Base-by-base conservation (phyloP, 2,797 vertebrate species). In the Betta splendens region DNA sequence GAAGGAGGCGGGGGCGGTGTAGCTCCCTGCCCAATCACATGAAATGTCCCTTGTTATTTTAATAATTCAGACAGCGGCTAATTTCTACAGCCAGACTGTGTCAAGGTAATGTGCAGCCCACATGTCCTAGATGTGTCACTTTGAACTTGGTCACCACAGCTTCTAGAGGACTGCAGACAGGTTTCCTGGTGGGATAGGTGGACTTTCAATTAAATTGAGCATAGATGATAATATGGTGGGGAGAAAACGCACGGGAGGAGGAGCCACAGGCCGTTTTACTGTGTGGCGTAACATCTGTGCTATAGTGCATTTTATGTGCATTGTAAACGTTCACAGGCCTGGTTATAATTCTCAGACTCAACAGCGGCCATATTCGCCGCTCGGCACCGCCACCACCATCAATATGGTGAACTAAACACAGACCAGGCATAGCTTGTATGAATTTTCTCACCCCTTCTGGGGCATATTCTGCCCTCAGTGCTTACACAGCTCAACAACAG, bases 21-120 rank as follows among this genome's bases (percentile, higher is more conserved):
- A 72, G 75, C 90, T 93, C 91, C 92, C 90, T 94, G 90, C 91
- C 93, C 90, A 93, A 92, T 89, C 92, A 93, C 94, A 93, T 93
- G 92, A 96, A 97, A 96, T 95, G 94, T 93, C 93, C 93, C 95
- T 94, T 95, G 94, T 95, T 96, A 96, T 95, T 97, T 98, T 93
- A 96, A 98, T 98, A 96, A 98, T 96, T 95, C 93, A 95, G 93
- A 91, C 92, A 87, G 87, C 87, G 83, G 91, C 92, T 97, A 96
- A 98, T 98, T 96, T 95, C 93, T 86, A 84, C 91, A 94, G 90
- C 89, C 92, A 92, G 90, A 90, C 92, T 95, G 94, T 96, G 94
- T 95, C 94, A 95, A 93, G 94, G 93, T 95, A 94, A 95, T 95
- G 93, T 93, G 92, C 91, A 84, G 91, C 91, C 90, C 90, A 88